Percentiles rank a stretch among this genome's conserved stretches.
Evolutionary conservation across 2,797 vertebrate genomes (phyloP).

Genomic region (Arctocebus calabarensis): DNA sequence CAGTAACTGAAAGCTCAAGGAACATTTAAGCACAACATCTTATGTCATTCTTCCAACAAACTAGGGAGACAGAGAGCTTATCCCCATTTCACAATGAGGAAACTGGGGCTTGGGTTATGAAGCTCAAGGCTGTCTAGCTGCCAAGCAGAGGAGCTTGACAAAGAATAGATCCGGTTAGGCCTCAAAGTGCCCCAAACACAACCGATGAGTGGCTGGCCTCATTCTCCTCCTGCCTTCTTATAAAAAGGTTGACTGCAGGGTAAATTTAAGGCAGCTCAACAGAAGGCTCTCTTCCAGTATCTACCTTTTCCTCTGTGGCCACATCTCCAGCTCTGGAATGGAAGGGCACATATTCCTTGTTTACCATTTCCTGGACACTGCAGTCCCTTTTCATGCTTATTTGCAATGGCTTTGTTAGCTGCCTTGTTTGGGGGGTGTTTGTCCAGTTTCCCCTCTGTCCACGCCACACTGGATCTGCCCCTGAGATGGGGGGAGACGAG

Average conservation of each 20-base stretch:
- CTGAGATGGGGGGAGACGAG: background rate
- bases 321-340: background rate
- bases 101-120: background rate
- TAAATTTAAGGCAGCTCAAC: background rate
- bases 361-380: background rate
- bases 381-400: background rate
- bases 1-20: background rate
- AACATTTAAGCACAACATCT: background rate
- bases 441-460: background rate
- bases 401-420: background rate
- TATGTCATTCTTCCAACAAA: background rate
- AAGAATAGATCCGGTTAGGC: background rate
- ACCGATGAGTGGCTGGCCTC: background rate
- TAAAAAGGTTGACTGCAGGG: background rate
- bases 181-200: background rate
- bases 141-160: background rate
- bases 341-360: background rate
- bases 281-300: background rate
- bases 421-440: background rate
- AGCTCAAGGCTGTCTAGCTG: constrained; percentile 31
- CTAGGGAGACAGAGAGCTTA: background rate
- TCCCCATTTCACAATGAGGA: background rate
- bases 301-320: background rate
- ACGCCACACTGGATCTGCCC: background rate
- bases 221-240: background rate